Percentiles rank a stretch among this genome's conserved stretches.
phyloP scores from a whole-genome alignment of 2,113 vertebrate species.

The Cepphus grylle region DNA sequence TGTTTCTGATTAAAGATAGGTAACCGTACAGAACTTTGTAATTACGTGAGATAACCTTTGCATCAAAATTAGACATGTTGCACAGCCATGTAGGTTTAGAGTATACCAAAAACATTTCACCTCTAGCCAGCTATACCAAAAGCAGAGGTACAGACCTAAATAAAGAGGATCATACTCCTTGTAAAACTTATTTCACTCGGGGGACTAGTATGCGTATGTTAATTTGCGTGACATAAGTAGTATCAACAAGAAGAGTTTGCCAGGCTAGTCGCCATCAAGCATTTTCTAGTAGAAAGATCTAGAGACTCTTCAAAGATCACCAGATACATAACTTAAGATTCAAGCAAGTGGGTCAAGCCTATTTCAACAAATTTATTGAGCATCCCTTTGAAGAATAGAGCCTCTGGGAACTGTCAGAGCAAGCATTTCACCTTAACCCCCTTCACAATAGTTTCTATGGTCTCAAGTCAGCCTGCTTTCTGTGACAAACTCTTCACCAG shows the following conservation, averaged over 20 bases:
- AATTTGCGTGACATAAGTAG: background rate
- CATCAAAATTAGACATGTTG: background rate
- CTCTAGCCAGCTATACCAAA: background rate
- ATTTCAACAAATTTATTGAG: background rate
- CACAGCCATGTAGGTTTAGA: background rate
- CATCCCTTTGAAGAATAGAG: background rate
- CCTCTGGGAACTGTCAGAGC: background rate
- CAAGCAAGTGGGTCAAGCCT: background rate
- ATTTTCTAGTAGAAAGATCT: background rate
- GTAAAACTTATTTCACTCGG: background rate
- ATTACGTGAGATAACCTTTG: background rate
- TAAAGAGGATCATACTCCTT: background rate
- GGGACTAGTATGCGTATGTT: fast-evolving
- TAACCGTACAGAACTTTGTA: background rate
- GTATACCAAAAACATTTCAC: background rate
- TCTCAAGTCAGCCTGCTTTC: background rate
- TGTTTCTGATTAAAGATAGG: background rate
- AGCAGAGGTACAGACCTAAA: background rate
- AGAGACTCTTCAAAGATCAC: background rate
- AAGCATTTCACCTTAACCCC: background rate
- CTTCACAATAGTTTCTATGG: background rate
- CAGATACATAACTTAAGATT: background rate
- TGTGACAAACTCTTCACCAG: background rate
- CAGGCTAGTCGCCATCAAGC: background rate
- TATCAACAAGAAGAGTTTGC: background rate